Conservation (phyloP, 2,113 vertebrate species). For the Electrona antarctica region DNA sequence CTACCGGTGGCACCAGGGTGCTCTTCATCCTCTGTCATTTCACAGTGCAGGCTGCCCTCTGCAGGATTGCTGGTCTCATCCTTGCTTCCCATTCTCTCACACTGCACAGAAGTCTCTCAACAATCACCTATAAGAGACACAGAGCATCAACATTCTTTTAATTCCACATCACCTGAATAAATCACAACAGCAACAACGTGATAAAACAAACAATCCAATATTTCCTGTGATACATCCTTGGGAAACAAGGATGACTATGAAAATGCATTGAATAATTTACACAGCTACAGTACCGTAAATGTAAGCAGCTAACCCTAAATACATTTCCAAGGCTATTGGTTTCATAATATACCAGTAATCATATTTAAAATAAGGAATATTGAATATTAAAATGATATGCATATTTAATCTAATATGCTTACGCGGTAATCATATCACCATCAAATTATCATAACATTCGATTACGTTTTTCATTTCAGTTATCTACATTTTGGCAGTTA, state of each 20-base stretch:
- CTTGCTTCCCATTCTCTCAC: conserved; percentile 69
- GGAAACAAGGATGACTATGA: background rate
- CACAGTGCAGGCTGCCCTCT: conserved; percentile 44
- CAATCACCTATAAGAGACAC: conserved; percentile 59
- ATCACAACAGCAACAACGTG: background rate
- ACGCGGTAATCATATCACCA: background rate
- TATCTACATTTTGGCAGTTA: background rate
- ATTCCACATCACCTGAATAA: conserved; percentile 16
- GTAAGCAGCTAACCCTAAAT: background rate
- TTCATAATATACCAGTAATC: background rate
- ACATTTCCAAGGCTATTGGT: conserved; percentile 10
- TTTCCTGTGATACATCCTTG: no score
- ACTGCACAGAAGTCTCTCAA: conserved; percentile 28
- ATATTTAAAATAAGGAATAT: background rate
- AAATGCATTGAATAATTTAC: background rate
- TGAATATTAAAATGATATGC: background rate
- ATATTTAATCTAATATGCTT: background rate
- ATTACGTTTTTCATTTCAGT: conserved; percentile 2
- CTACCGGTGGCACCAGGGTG: conserved; percentile 35
- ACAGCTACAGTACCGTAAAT: background rate
- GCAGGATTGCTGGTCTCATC: conserved; percentile 55
- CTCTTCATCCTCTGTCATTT: conserved; percentile 55
- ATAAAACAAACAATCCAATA: background rate
- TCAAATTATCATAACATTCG: background rate
- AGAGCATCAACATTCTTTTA: conserved; percentile 31